These are phyloP conservation scores for Brevipalpus yothersi DNA, from an alignment of 1,140 invertebrate genomes.

Conservation along the genomic window DNA sequence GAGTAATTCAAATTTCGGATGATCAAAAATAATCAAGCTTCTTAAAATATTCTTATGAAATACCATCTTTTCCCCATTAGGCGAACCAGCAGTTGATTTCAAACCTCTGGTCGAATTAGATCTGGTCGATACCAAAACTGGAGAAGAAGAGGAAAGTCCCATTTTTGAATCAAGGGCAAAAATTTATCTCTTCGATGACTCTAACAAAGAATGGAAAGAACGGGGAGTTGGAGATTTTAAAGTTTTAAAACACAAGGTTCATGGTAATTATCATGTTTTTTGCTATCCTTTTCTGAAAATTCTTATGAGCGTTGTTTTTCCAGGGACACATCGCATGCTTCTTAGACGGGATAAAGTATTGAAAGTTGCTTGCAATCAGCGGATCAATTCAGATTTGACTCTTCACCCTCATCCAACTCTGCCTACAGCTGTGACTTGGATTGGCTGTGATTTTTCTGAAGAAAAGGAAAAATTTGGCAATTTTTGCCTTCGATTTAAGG, in stretches of 20 bases:
- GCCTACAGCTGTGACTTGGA: not conserved
- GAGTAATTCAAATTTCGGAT: too few relatives aligned
- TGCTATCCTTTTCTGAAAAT: not conserved
- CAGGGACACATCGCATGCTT: constrained; percentile 19
- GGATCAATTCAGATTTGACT: constrained; percentile 24
- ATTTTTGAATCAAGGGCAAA: constrained; percentile 28
- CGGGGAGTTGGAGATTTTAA: constrained; percentile 26
- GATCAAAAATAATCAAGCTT: too few relatives aligned
- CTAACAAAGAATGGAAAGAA: constrained; percentile 25
- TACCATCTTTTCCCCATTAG: too few relatives aligned
- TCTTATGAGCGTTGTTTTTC: too few relatives aligned
- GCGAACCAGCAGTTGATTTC: too few relatives aligned
- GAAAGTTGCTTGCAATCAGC: constrained; percentile 21
- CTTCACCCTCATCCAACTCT: not conserved
- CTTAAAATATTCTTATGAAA: too few relatives aligned
- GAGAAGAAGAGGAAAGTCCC: constrained; percentile 49
- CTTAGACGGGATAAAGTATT: constrained; percentile 20
- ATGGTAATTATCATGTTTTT: not conserved
- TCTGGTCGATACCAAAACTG: constrained; percentile 42
- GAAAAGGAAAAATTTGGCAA: not conserved
- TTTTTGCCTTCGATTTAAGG: constrained; percentile 1
- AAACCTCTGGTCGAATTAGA: not conserved
- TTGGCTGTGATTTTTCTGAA: constrained; percentile 3
- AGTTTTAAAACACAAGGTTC: constrained; percentile 17
- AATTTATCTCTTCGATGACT: constrained; percentile 35